Evolutionary conservation across 2,888 invertebrate species (phyloP), one percentile per base, ranked within the genome.

Genomic region (Papilio demoleus): DNA sequence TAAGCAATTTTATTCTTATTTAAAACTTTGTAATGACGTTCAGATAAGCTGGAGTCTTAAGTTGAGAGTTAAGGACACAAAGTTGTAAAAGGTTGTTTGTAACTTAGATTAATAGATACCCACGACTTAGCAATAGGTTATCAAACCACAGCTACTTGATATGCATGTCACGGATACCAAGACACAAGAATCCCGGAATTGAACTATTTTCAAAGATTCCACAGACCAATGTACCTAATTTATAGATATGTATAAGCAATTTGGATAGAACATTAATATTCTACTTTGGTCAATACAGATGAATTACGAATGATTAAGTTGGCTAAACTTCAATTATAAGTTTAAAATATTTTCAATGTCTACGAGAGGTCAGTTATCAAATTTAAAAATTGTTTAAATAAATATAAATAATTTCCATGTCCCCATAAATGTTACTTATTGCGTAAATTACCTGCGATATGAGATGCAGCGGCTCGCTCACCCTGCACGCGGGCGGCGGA

Each of bases 391-490:
- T n/a, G n/a, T n/a, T n/a, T n/a, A n/a, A 47, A 22, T 50, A 50
- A 50, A 24, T 24, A 47, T 4, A 11, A 22, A 4, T 24, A 50
- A 50, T 50, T 50, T 24, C 1, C 12, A 14, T 24, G 24, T 50
- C 24, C 11, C 22, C 24, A 50, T 24, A 6, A 53, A 27, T 50
- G 27, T 24, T 24, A 67, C 66, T n/a, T n/a, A n/a, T n/a, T 36
- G 58, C 65, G 36, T 67, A 61, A 74, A 70, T 67, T 87, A 91
- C 91, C 92, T 91, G 86, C 70, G 86, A 75, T 70, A 85, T 80
- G 38, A 90, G 77, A 73, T 89, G 83, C 71, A 92, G 81, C 56
- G 92, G 92, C 71, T 84, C 88, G 79, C 88, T 90, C 74, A 92
- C 88, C 78, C 87, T 82, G 82, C 92, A 92, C 62, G 84, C 76